Evolutionary conservation across 2,113 vertebrate genomes (phyloP), one percentile per base, ranked within the genome.

Genomic region (Aegypius monachus): DNA sequence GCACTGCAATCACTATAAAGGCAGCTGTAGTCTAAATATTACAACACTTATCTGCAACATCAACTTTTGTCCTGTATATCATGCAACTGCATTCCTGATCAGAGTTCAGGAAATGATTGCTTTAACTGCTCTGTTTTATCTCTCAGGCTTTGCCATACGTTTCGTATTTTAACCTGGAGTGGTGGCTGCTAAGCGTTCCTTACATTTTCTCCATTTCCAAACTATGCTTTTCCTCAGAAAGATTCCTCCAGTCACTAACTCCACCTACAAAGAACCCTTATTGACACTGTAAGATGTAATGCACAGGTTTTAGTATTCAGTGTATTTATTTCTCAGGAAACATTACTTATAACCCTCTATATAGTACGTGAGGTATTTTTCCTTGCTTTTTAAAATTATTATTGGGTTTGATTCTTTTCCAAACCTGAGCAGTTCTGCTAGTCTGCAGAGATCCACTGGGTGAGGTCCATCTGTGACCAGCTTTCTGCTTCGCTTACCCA

Each of bases 241-340:
- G 55, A 56, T 97, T 98, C 94, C 68, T 98, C 97, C 97, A 97
- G 95, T 98, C 92, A 8, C 97, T 98, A 29, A 98, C 56, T 58
- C 42, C 81, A 66, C 93, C 96, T 98, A 53, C 8, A 61, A 87
- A 81, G 53, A 81, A 56, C 15, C 13, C 42, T 40, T 59, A 61
- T 2, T 56, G 65, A 73, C 36, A 21, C 36, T 40, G 8, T 27
- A 66, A 42, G 36, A 62, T 66, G 21, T 73, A 40, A 81, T 52
- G 10, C 11, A 40, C 25, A 67, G 17, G 21, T 20, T 62, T 79
- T 78, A 83, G 25, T 61, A 65, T 45, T 66, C 23, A 43, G 11
- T 15, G 16, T 26, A 22, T 56, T 36, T 72, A 34, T 59, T 80
- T 83, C 23, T 70, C 31, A 32, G 22, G 58, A 80, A 71, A 10